Evolutionary conservation across 2,797 vertebrate species (phyloP), one percentile per base, ranked within the genome.

Genomic region (Xyrichtys novacula): DNA sequence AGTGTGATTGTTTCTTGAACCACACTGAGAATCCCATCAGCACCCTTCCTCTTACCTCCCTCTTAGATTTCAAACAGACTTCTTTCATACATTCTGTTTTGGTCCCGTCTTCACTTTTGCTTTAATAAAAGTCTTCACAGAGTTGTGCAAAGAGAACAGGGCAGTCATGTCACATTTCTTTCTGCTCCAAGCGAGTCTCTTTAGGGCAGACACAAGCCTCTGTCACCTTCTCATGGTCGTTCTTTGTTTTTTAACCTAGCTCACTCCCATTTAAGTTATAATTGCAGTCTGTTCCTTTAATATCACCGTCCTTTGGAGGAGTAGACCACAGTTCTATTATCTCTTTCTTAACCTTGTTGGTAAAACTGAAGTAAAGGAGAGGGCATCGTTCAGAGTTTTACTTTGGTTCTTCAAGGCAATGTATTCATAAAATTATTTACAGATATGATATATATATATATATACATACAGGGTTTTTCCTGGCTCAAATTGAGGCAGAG

Each of bases 171-270:
- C 36, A 36, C 11, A 39, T 19, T 17, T 32, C 20, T 65, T 53
- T 65, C 32, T 38, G 39, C 17, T 9, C 1, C 32, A 43, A 25
- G 48, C 19, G 53, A 3, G 12, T 60, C 32, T 36, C 20, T 74
- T 31, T 26, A 44, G 40, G 10, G 16, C 23, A 43, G n/a, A 61
- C 40, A 7, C 66, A 61, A 50, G 57, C 40, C 17, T 1, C 23
- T 19, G 20, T 49, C 25, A 34, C 40, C 52, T 15, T 40, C 23
- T 42, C 9, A 19, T 22, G 20, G 26, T 63, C 6, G 47, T 32
- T 46, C 57, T 23, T 76, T 71, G 55, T 67, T 79, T 74, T 77
- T 72, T 62, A 62, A 82, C 71, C 65, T 77, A 74, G 53, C 28
- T 28, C 29, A 52, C 32, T 53, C 25, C 55, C 9, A 47, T 68